Conservation (phyloP, 37 sponge, comb jelly and placozoan species). For the Spongilla lacustris region DNA sequence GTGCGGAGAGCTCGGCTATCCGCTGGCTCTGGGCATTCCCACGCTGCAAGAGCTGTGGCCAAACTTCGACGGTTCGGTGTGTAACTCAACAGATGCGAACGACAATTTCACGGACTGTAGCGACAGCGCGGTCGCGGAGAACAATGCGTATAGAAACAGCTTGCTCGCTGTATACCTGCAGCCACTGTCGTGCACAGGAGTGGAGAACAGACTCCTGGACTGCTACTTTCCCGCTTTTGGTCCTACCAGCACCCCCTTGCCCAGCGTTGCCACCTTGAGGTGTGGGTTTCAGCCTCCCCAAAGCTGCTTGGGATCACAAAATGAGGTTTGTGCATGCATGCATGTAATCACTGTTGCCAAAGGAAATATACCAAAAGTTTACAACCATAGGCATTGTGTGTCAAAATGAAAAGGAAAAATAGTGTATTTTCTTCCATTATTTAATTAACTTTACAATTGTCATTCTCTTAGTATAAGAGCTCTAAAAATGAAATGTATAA, state of each 20-base stretch:
- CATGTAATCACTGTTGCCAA: too few relatives aligned
- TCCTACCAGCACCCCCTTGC: neutral
- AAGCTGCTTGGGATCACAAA: slow-evolving; percentile 6
- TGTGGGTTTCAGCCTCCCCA: slow-evolving; percentile 64
- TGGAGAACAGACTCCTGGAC: slow-evolving; percentile 37
- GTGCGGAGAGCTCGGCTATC: slow-evolving; percentile 80
- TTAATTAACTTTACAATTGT: too few relatives aligned
- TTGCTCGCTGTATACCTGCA: slow-evolving; percentile 13
- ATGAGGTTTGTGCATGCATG: neutral
- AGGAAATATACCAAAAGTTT: too few relatives aligned
- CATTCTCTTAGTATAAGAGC: too few relatives aligned
- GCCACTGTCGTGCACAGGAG: slow-evolving; percentile 44
- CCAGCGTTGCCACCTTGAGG: slow-evolving; percentile 58
- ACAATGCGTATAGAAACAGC: neutral
- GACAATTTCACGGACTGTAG: neutral
- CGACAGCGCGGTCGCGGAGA: neutral
- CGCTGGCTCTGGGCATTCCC: slow-evolving; percentile 35
- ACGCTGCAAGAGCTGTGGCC: slow-evolving; percentile 27
- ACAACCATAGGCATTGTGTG: too few relatives aligned
- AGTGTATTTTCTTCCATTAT: too few relatives aligned
- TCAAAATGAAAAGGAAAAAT: too few relatives aligned
- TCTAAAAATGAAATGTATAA: too few relatives aligned
- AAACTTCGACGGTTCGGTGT: slow-evolving; percentile 20
- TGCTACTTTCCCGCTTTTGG: slow-evolving; percentile 48
- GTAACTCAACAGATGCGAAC: neutral